These are phyloP conservation scores for Epistrophella euchroma DNA, from an alignment of 2,888 invertebrate species.

Conservation along the genomic window DNA sequence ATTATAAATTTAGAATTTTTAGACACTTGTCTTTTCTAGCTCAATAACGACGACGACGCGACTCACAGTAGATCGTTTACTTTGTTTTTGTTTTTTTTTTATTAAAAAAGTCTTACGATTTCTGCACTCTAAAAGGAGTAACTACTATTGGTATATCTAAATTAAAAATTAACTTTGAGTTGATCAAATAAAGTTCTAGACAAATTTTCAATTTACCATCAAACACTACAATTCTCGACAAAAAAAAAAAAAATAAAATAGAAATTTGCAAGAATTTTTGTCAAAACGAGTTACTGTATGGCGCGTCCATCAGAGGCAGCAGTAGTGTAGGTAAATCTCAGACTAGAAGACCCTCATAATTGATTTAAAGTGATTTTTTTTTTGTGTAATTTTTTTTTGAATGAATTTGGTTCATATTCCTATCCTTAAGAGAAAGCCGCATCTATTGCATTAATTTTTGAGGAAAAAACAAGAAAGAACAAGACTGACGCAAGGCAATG, in stretches of 20 bases:
- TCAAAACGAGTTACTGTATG: not conserved
- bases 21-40: constrained; percentile 52
- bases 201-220: too few relatives aligned
- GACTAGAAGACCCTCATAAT: constrained; percentile 51
- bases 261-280: not conserved
- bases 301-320: not conserved
- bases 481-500: constrained; percentile 22
- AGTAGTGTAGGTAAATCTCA: constrained; percentile 38
- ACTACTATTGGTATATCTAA: not conserved
- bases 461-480: constrained; percentile 47
- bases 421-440: constrained; percentile 29
- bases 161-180: not conserved
- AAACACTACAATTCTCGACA: too few relatives aligned
- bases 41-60: not conserved
- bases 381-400: constrained; percentile 16
- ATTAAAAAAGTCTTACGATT: not conserved
- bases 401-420: constrained; percentile 17
- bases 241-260: not conserved
- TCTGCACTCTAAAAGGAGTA: not conserved
- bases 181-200: not conserved
- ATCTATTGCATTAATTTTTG: constrained; percentile 34
- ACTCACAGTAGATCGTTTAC: not conserved
- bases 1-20: constrained; percentile 69
- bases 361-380: constrained; percentile 63
- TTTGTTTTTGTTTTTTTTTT: not conserved